Percentiles rank a stretch among this genome's conserved stretches.
phyloP scores from a whole-genome alignment of 2,797 vertebrate species.

The Tamandua tetradactyla region DNA sequence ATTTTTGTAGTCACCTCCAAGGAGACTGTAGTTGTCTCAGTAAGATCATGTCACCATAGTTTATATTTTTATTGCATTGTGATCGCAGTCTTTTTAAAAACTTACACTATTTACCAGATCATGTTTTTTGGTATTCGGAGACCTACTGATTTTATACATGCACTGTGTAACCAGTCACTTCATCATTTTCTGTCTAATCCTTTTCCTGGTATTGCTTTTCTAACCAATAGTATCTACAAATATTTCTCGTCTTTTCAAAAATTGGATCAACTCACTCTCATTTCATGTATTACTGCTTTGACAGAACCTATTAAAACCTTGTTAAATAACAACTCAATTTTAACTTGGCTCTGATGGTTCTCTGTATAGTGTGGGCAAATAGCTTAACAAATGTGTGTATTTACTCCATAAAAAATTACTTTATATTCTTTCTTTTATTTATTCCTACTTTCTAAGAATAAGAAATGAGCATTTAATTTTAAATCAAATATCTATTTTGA shows the following conservation, averaged over 20 bases:
- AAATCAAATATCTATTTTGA: conserved; percentile 6
- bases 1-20: neutral
- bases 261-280: neutral
- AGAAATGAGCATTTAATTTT: neutral
- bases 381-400: neutral
- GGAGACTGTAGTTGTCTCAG: fast-evolving
- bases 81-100: neutral
- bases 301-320: neutral
- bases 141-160: neutral
- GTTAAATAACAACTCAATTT: neutral
- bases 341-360: neutral
- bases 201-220: neutral
- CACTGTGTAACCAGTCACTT: neutral
- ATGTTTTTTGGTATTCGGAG: neutral
- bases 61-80: neutral
- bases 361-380: neutral
- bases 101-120: neutral
- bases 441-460: neutral
- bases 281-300: neutral
- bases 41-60: neutral
- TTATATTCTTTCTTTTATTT: neutral
- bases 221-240: neutral
- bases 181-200: neutral
- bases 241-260: neutral
- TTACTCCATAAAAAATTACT: neutral